Percentiles rank a stretch among this genome's conserved stretches.
Conservation (phyloP, 2,888 invertebrate species). For the Monochamus alternatus region DNA sequence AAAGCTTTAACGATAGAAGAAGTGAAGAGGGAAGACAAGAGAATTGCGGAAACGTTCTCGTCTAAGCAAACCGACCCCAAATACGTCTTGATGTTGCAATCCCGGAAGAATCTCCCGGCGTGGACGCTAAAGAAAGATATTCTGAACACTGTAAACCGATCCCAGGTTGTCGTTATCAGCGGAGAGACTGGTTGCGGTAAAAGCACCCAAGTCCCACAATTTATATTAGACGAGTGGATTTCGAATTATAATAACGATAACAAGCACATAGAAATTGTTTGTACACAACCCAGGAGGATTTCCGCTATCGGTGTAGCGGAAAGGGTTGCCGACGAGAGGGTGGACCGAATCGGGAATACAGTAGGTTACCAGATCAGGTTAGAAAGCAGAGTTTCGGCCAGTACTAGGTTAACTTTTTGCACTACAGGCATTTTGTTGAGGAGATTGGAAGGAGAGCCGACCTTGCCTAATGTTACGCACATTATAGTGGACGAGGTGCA, state of each 20-base stretch:
- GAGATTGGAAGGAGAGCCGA: constrained; percentile 85
- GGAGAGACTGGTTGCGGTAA: constrained; percentile 92
- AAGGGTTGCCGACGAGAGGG: constrained; percentile 89
- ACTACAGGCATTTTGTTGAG: constrained; percentile 93
- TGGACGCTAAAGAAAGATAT: constrained; percentile 82
- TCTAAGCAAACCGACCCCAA: constrained; percentile 76
- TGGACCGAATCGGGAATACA: constrained; percentile 82
- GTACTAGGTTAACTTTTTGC: constrained; percentile 91
- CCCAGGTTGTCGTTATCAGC: constrained; percentile 80
- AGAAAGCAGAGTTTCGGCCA: constrained; percentile 83
- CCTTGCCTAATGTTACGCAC: constrained; percentile 85
- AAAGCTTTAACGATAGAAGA: constrained; percentile 73
- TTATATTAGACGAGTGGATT: constrained; percentile 91
- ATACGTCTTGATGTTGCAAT: constrained; percentile 79
- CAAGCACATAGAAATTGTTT: constrained; percentile 87
- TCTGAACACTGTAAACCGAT: constrained; percentile 76
- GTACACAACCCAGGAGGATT: constrained; percentile 93
- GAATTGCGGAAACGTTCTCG: constrained; percentile 76
- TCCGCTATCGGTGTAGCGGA: constrained; percentile 95
- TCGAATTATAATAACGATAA: constrained; percentile 73
- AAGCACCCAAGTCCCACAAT: constrained; percentile 94
- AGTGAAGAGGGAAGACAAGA: constrained; percentile 76
- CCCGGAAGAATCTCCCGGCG: constrained; percentile 80
- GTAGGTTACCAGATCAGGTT: constrained; percentile 83
- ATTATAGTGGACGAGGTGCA: constrained; percentile 94